A percentile compares a stretch with the other conserved stretches of the same genome.
Conservation (phyloP, 2,797 vertebrate species). For the Ciconia nigra region DNA sequence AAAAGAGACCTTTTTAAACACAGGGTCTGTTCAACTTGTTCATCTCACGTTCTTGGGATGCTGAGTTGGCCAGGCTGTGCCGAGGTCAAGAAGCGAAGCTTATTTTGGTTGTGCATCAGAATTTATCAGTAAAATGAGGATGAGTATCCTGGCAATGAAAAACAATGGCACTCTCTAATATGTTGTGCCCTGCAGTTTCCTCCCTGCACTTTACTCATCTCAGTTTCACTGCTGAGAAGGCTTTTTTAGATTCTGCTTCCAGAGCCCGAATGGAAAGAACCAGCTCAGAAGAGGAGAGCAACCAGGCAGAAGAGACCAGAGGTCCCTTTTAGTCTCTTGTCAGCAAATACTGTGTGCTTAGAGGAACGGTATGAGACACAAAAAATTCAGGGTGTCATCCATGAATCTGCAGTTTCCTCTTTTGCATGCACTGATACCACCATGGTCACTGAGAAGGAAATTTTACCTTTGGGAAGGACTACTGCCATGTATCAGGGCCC, state of each 20-base stretch:
- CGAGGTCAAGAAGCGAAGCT: conserved; percentile 2
- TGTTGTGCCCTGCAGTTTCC: neutral
- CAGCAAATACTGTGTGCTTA: neutral
- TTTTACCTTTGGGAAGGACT: neutral
- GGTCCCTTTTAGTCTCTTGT: neutral
- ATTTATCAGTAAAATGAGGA: neutral
- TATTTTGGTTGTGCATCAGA: neutral
- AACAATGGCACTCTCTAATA: neutral
- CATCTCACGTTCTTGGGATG: neutral
- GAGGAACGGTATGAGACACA: neutral
- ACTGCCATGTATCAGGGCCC: neutral
- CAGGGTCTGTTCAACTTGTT: neutral
- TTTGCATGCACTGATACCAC: neutral
- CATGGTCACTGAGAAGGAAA: neutral
- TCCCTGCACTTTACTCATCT: neutral
- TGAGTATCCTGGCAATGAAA: neutral
- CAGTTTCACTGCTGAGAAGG: neutral
- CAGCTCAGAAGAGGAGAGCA: neutral
- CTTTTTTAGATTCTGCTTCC: neutral
- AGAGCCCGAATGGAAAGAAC: neutral
- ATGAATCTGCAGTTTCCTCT: neutral
- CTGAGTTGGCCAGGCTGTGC: neutral
- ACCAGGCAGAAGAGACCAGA: neutral
- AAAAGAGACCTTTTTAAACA: conserved; percentile 10
- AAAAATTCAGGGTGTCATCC: neutral